phyloP scores from a whole-genome alignment of 2,797 vertebrate species.

The Artibeus lituratus region DNA sequence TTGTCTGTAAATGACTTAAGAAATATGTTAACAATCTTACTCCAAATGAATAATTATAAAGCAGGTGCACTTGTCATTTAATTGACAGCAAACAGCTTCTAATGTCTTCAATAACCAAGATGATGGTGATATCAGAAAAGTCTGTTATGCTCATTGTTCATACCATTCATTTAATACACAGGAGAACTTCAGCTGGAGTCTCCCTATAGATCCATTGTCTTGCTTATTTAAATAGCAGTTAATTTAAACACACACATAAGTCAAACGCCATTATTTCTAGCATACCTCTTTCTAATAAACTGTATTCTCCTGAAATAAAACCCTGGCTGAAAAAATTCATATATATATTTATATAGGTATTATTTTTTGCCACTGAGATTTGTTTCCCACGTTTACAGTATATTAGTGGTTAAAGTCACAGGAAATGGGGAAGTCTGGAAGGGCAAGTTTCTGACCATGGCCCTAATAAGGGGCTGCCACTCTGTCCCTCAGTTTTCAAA shows the following conservation, averaged over 20 bases:
- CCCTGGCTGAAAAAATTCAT: constrained; percentile 49
- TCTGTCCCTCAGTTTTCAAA: neutral
- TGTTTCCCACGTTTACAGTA: neutral
- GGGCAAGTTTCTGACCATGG: neutral
- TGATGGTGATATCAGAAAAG: constrained; percentile 82
- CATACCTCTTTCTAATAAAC: constrained; percentile 64
- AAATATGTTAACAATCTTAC: constrained; percentile 83
- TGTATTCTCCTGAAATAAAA: constrained; percentile 34
- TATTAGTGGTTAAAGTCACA: neutral
- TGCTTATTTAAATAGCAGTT: constrained; percentile 79
- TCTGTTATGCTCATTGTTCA: constrained; percentile 77
- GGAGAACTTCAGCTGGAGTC: constrained; percentile 74
- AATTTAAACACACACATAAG: constrained; percentile 80
- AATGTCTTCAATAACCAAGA: constrained; percentile 83
- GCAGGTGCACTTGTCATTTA: constrained; percentile 85
- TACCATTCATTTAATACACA: constrained; percentile 76
- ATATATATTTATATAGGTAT: neutral
- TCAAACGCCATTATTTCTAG: constrained; percentile 67
- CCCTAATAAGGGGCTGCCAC: neutral
- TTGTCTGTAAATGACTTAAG: constrained; percentile 84
- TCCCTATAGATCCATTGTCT: constrained; percentile 61
- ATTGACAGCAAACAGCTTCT: constrained; percentile 84
- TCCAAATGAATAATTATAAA: constrained; percentile 85
- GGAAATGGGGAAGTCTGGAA: neutral
- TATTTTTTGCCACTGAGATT: neutral